Percentiles rank a stretch among this genome's conserved stretches.
Conservation (phyloP, 2,797 vertebrate species). For the Syngnathus acus region DNA sequence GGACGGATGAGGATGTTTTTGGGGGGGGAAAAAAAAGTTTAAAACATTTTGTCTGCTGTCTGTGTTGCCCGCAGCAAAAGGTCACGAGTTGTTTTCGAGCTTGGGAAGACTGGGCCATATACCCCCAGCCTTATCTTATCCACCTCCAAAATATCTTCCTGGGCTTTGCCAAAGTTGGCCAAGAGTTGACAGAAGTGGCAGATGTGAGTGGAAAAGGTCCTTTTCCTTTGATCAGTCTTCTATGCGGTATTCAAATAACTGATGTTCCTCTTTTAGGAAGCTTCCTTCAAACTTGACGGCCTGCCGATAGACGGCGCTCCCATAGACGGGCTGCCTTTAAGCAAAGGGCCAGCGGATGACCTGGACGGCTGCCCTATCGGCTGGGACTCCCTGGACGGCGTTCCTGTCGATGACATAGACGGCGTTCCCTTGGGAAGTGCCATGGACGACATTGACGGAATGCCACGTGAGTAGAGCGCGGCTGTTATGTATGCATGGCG, state of each 20-base stretch:
- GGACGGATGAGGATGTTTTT: no score
- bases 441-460: slow-evolving; percentile 74
- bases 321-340: slow-evolving; percentile 52
- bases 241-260: not conserved
- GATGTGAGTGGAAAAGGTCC: slow-evolving; percentile 48
- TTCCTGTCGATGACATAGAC: slow-evolving; percentile 72
- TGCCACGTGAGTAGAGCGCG: slow-evolving; percentile 64
- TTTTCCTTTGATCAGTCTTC: not conserved
- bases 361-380: slow-evolving; percentile 70
- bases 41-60: slow-evolving; percentile 6
- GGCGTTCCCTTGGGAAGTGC: slow-evolving; percentile 66
- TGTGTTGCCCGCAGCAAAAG: slow-evolving; percentile 65
- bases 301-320: slow-evolving; percentile 47
- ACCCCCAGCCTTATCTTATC: slow-evolving; percentile 74
- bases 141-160: slow-evolving; percentile 78
- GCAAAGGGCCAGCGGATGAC: slow-evolving; percentile 55
- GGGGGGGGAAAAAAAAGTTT: not conserved
- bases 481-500: not conserved
- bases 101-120: slow-evolving; percentile 81
- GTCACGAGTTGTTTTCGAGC: slow-evolving; percentile 74
- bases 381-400: slow-evolving; percentile 73
- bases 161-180: slow-evolving; percentile 66
- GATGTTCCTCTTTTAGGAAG: slow-evolving; percentile 28
- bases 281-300: slow-evolving; percentile 57
- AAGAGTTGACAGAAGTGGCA: slow-evolving; percentile 50